Base-by-base conservation (phyloP, 2,113 vertebrate species). In the Porphyrio hochstetteri region DNA sequence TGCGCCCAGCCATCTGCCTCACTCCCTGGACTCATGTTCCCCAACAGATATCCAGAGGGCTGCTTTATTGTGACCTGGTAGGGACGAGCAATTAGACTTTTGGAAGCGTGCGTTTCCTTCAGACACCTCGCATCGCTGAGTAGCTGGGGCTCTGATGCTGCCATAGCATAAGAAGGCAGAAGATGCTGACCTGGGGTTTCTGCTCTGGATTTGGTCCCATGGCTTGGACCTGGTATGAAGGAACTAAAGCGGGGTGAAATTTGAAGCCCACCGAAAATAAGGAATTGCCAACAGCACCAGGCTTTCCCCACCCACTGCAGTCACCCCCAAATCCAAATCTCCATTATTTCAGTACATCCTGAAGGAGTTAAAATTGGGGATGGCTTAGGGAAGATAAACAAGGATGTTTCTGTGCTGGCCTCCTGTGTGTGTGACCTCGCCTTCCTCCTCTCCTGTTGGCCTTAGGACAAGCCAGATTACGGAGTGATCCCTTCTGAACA, bases 401-500 rank as follows among this genome's bases (percentile, higher is more conserved):
- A 93, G 67, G 82, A 60, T 70, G 92, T 88, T 94, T 91, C 94
- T 81, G 28, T 69, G 55, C 82, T 79, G 68, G 44, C 36, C 42
- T 88, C 8, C 2, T n/a, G 31, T 82, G 42, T 46, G 48, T 20
- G 21, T 95, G 93, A 94, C 94, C 91, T 97, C 93, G 85, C 68
- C 82, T 94, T 95, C 88, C 77, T 94, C 44, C 44, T 52, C 70
- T 94, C 56, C 76, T 86, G 6, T 50, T 93, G 91, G 82, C 88
- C 27, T 96, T 75, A 85, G 48, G 70, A 83, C 79, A 93, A 96
- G 85, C 52, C 86, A 94, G 96, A 93, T 97, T 95, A 97, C 92
- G 84, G 61, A 89, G 84, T 82, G 91, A 94, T 96, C 85, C 89
- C 82, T 93, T 90, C 89, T 91, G 71, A 91, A 85, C 59, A 82